A percentile compares a stretch with the other conserved stretches of the same genome.
Conservation (phyloP, 1,140 invertebrate genomes). For the Lucilia sericata region DNA sequence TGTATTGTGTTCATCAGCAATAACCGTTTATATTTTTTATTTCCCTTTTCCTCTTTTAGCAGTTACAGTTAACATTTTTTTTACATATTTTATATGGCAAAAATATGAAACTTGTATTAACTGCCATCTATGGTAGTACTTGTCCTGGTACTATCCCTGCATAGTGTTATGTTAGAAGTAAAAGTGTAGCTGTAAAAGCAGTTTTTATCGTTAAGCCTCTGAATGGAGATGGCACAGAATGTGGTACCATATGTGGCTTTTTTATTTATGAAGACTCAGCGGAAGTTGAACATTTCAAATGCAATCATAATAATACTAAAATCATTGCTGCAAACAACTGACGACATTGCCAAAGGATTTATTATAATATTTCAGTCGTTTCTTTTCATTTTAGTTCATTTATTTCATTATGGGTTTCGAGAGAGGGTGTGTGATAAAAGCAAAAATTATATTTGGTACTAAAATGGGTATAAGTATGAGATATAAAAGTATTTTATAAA, state of each 20-base stretch:
- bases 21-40: slow-evolving; percentile 33
- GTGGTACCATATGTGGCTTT: slow-evolving; percentile 49
- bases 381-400: no score
- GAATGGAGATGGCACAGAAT: slow-evolving; percentile 43
- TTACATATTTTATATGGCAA: neutral
- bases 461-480: no score
- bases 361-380: neutral
- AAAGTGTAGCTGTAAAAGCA: neutral
- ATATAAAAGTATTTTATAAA: no score
- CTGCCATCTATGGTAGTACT: no score
- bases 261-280: slow-evolving; percentile 49
- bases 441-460: neutral
- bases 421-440: neutral
- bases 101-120: no score
- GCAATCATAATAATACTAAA: slow-evolving; percentile 41
- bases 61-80: slow-evolving; percentile 28
- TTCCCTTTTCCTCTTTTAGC: neutral
- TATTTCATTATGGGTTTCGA: neutral
- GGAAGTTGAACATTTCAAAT: slow-evolving; percentile 45
- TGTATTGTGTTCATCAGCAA: slow-evolving; percentile 30
- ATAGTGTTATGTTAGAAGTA: neutral
- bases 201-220: slow-evolving; percentile 37
- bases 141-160: neutral
- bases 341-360: slow-evolving; percentile 36
- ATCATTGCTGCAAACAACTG: slow-evolving; percentile 33